Base-by-base conservation (phyloP, 2,888 invertebrate species). In the Actias luna region DNA sequence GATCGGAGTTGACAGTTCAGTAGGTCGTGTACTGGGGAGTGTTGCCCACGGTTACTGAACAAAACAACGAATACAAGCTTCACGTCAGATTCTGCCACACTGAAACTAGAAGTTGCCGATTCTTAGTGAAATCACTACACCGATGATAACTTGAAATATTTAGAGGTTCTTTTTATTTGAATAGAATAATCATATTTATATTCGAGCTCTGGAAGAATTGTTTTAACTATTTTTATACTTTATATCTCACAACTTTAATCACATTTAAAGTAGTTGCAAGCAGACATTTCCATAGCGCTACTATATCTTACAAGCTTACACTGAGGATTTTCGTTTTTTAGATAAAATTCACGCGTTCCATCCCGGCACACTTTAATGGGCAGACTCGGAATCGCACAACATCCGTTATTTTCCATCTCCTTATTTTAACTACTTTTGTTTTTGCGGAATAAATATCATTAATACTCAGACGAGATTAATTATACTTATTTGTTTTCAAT, bases 331-430 rank as follows among this genome's bases (percentile, higher is more conserved):
- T 78, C 75, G 79, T 74, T 80, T 82, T 85, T 84, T 80, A 76
- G 71, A 74, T 73, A 70, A 77, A 80, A 80, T 82, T 82, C 78
- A 70, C 78, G 79, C 73, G 78, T 75, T 77, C 73, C 72, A 69
- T 72, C 70, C 77, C 78, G 74, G 77, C 77, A 77, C 78, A 75
- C 79, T 80, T 84, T 87, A 87, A 86, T 84, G 84, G 85, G 79
- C 73, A 83, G 78, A 76, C 74, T 72, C 76, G 77, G 73, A 76
- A 77, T 76, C 75, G 78, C 76, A 77, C 79, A 80, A 82, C 81
- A 83, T 84, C 81, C 83, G 81, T 77, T 82, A 74, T 84, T 86
- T 86, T 81, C 79, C 79, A 80, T 83, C 80, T 80, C 68, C 77
- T 78, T 79, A 77, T 77, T 81, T 82, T 16, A 12, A 52, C 55